A percentile compares a stretch with the other conserved stretches of the same genome.
These are phyloP conservation scores for Zonitis immaculata DNA, from an alignment of 2,888 invertebrate genomes.

Conservation along the genomic window DNA sequence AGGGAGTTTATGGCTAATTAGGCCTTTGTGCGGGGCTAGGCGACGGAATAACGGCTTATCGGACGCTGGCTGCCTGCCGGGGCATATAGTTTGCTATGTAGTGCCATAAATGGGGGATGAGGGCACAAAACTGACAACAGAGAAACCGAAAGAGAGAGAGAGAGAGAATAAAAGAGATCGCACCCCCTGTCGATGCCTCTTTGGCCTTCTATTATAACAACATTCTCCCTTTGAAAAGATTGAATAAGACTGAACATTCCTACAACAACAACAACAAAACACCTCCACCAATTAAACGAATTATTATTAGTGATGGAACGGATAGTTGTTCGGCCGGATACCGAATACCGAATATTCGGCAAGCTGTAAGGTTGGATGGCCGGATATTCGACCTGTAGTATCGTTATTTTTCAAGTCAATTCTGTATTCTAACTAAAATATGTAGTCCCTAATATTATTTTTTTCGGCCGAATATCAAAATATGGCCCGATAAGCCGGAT, in stretches of 20 bases:
- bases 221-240: background rate
- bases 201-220: background rate
- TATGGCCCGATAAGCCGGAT: too few species aligned
- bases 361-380: too few species aligned
- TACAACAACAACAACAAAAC: background rate
- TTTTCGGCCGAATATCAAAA: too few species aligned
- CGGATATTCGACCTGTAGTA: too few species aligned
- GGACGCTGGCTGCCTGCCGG: constrained; percentile 39
- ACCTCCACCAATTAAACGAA: background rate
- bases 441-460: too few species aligned
- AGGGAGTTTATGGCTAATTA: constrained; percentile 63
- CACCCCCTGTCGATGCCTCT: constrained; percentile 18
- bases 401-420: too few species aligned
- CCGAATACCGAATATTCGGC: too few species aligned
- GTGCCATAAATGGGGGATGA: constrained; percentile 13
- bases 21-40: constrained; percentile 49
- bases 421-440: too few species aligned
- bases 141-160: constrained; percentile 14
- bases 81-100: constrained; percentile 1
- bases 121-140: constrained; percentile 14
- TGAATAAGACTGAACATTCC: background rate
- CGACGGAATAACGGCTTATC: constrained; percentile 51
- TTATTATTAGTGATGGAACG: too few species aligned
- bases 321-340: too few species aligned
- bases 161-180: too few species aligned